Conservation (phyloP, 2,888 invertebrate genomes). For the Pycnomerus fuliginosus region DNA sequence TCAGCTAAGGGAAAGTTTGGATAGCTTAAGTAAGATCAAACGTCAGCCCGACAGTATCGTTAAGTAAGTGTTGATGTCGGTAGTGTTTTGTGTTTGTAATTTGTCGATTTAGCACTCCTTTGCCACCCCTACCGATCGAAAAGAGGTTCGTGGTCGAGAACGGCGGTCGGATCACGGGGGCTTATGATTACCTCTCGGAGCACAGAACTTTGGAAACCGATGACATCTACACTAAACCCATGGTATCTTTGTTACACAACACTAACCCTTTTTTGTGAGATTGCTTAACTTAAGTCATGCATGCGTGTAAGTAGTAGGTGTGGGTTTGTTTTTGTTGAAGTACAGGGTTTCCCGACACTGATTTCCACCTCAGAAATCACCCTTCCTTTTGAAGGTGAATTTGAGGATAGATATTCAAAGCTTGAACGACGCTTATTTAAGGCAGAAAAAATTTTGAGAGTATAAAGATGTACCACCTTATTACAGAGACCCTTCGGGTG, state of each 20-base stretch:
- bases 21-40: constrained; percentile 62
- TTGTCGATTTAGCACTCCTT: constrained; percentile 63
- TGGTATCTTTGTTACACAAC: constrained; percentile 56
- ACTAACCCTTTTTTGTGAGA: constrained; percentile 2
- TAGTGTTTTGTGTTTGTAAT: constrained; percentile 19
- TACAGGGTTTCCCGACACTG: no score
- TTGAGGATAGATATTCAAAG: no score
- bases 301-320: constrained; percentile 8
- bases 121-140: constrained; percentile 76
- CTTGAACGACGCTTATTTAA: no score
- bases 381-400: no score
- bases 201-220: constrained; percentile 50
- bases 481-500: no score
- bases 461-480: no score
- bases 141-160: constrained; percentile 50
- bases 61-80: constrained; percentile 58
- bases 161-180: constrained; percentile 35
- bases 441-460: no score
- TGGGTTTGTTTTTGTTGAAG: constrained; percentile 1
- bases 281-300: constrained; percentile 4
- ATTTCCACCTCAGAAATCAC: no score
- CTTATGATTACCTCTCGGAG: constrained; percentile 57
- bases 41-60: constrained; percentile 79
- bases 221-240: constrained; percentile 72
- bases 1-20: constrained; percentile 77